A percentile compares a stretch with the other conserved stretches of the same genome.
Evolutionary conservation across 1,140 invertebrate species (phyloP).

Genomic region (Geopemphigus sp.): DNA sequence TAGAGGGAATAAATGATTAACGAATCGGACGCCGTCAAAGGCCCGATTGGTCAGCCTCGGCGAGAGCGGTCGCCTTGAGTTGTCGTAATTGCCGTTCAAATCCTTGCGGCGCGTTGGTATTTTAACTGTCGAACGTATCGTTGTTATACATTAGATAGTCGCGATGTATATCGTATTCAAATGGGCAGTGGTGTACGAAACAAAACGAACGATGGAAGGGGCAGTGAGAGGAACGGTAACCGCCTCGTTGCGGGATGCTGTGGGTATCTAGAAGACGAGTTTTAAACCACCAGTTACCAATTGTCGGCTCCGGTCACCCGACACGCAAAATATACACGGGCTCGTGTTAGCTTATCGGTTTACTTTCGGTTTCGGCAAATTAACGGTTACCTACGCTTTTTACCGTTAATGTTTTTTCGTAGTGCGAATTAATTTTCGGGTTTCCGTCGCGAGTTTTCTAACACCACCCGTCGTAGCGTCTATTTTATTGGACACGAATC

Average conservation of each 20-base stretch:
- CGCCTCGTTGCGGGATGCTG: constrained; percentile 43
- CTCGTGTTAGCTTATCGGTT: constrained; percentile 30
- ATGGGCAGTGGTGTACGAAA: constrained; percentile 3
- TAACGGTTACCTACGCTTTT: not conserved
- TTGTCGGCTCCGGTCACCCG: constrained; percentile 49
- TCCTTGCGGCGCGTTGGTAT: not conserved
- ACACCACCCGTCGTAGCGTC: too few relatives aligned
- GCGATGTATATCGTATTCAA: constrained; percentile 35
- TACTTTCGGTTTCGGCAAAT: not conserved
- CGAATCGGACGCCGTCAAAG: constrained; percentile 38
- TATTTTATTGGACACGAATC: too few relatives aligned
- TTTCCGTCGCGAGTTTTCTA: not conserved
- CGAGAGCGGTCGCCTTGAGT: constrained; percentile 9
- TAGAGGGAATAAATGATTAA: not conserved
- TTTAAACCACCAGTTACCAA: constrained; percentile 44
- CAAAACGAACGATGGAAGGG: constrained; percentile 1
- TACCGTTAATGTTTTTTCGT: not conserved
- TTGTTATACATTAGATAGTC: constrained; percentile 33
- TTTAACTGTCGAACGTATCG: constrained; percentile 2
- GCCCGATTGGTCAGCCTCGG: constrained; percentile 25
- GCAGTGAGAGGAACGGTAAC: constrained; percentile 29
- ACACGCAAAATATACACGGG: constrained; percentile 39
- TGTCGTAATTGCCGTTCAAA: constrained; percentile 17
- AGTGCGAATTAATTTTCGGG: not conserved
- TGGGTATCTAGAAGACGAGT: constrained; percentile 19